Percentiles rank a stretch among this genome's conserved stretches.
Conservation (phyloP, 1,140 invertebrate genomes). For the Trichoplusia ni region DNA sequence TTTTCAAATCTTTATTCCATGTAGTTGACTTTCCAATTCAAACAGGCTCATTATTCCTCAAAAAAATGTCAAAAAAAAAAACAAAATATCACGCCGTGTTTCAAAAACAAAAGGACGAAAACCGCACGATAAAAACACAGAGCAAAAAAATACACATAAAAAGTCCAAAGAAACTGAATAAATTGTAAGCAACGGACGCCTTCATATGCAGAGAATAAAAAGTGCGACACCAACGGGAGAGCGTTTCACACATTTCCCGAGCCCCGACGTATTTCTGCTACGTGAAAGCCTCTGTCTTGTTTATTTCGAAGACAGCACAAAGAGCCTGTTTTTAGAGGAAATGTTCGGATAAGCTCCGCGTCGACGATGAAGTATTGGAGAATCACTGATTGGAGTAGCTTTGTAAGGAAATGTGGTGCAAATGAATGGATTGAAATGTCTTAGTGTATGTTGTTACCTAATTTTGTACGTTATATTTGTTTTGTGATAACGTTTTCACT, state of each 20-base stretch:
- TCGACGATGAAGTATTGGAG: neutral
- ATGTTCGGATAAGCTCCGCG: constrained; percentile 13
- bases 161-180: constrained; percentile 12
- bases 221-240: neutral
- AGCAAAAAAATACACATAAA: neutral
- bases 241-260: constrained; percentile 25
- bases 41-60: too few species aligned
- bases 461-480: too few species aligned
- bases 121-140: neutral
- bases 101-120: neutral
- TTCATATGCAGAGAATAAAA: constrained; percentile 6
- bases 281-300: constrained; percentile 21
- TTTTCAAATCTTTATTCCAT: too few species aligned
- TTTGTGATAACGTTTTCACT: too few species aligned
- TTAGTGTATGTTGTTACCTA: too few species aligned
- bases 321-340: constrained; percentile 18
- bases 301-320: constrained; percentile 25
- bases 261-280: constrained; percentile 17
- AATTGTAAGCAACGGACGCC: constrained; percentile 4
- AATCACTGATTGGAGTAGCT: neutral
- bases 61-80: too few species aligned
- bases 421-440: too few species aligned
- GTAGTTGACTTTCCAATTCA: too few species aligned
- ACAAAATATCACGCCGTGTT: too few species aligned
- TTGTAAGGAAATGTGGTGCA: neutral